Percentiles rank a stretch among this genome's conserved stretches.
phyloP scores from a whole-genome alignment of 1,140 invertebrate species.

The Radopholus similis region DNA sequence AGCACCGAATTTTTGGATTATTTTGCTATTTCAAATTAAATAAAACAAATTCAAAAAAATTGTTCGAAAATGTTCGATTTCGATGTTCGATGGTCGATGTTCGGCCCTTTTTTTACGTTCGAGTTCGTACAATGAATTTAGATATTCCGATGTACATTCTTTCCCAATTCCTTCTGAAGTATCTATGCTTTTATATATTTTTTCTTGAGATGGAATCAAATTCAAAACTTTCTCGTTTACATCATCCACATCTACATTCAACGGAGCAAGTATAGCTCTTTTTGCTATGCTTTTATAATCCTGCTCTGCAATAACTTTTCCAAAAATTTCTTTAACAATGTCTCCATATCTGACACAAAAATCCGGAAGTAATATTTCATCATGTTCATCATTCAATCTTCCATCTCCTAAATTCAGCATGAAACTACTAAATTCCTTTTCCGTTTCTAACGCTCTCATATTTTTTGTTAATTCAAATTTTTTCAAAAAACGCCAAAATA shows the following conservation, averaged over 20 bases:
- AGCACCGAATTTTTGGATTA: no score
- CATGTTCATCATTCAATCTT: slow-evolving; percentile 14
- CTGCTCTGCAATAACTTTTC: not conserved
- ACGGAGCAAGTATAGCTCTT: slow-evolving; percentile 25
- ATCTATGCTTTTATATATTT: slow-evolving; percentile 15
- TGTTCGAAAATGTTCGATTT: no score
- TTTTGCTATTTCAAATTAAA: no score
- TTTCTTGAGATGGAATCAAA: slow-evolving; percentile 21
- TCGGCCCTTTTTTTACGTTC: no score
- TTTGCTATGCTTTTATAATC: slow-evolving; percentile 16
- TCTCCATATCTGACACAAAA: slow-evolving; percentile 6
- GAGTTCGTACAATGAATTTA: not conserved
- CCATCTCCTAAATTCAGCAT: slow-evolving; percentile 45
- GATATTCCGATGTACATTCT: not conserved
- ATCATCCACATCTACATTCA: slow-evolving; percentile 27
- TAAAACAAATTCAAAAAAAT: no score
- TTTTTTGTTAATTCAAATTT: slow-evolving; percentile 34
- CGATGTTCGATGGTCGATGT: no score
- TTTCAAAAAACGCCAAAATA: slow-evolving; percentile 35
- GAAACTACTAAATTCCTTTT: slow-evolving; percentile 33
- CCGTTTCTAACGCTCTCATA: slow-evolving; percentile 32
- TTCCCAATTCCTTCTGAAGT: not conserved
- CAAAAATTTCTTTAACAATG: slow-evolving; percentile 19
- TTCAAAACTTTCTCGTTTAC: slow-evolving; percentile 38
- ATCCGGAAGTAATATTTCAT: slow-evolving; percentile 27